Percentiles rank a stretch among this genome's conserved stretches.
Conservation (phyloP, 2,888 invertebrate species). For the Drosophila birchii region DNA sequence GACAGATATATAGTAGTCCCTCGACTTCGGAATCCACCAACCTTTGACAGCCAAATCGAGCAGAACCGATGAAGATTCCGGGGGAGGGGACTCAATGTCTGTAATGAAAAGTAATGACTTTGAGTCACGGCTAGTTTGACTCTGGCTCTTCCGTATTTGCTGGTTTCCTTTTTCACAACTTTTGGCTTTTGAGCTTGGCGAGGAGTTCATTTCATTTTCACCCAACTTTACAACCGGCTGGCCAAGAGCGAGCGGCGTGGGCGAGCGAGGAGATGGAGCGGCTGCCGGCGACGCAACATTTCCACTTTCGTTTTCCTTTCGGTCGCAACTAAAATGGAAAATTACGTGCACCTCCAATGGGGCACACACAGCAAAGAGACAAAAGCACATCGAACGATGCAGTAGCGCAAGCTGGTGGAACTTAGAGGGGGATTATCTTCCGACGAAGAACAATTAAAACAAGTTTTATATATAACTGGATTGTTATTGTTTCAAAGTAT, state of each 20-base stretch:
- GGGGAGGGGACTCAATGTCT: slow-evolving; percentile 23
- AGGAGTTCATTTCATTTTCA: slow-evolving; percentile 17
- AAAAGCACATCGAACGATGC: not conserved
- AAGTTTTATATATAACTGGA: not conserved
- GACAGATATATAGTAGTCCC: slow-evolving; percentile 15
- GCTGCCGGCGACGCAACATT: slow-evolving; percentile 65
- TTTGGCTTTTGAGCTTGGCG: slow-evolving; percentile 33
- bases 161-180: slow-evolving; percentile 34
- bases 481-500: not conserved
- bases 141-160: slow-evolving; percentile 54
- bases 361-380: slow-evolving; percentile 5
- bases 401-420: slow-evolving; percentile 2
- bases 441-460: not conserved
- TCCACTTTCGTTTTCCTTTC: slow-evolving; percentile 74
- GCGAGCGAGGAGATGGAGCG: slow-evolving; percentile 25
- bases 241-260: slow-evolving; percentile 40
- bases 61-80: slow-evolving; percentile 32
- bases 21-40: slow-evolving; percentile 13
- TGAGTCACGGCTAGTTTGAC: slow-evolving; percentile 36
- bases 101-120: slow-evolving; percentile 45
- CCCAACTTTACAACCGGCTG: slow-evolving; percentile 31
- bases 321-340: slow-evolving; percentile 63
- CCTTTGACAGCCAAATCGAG: slow-evolving; percentile 32
- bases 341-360: slow-evolving; percentile 59
- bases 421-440: not conserved